These are phyloP conservation scores for Sciurus niger DNA, from an alignment of 2,113 vertebrate species.

Conservation along the genomic window DNA sequence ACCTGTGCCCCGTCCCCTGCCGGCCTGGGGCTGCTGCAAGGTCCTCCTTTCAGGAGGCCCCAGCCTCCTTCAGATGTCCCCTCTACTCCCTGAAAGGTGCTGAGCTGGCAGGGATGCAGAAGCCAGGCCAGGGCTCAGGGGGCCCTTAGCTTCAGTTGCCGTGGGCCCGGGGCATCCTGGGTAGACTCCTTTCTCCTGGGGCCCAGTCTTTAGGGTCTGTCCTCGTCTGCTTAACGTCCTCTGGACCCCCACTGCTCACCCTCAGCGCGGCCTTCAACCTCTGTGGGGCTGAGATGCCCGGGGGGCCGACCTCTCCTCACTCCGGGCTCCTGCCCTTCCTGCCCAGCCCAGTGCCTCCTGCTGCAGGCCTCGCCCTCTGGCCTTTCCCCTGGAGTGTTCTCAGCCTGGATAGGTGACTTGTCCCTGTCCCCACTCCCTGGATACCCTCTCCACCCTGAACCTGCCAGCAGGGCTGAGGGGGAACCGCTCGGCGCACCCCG, in stretches of 20 bases:
- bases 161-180: too few relatives aligned
- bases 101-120: neutral
- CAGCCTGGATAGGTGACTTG: neutral
- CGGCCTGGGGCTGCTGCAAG: too few relatives aligned
- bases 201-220: neutral
- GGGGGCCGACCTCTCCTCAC: neutral
- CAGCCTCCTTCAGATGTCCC: neutral
- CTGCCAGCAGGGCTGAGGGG: neutral
- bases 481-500: rapidly evolving
- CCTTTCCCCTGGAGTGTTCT: neutral
- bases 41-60: rapidly evolving
- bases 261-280: too few relatives aligned
- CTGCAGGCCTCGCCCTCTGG: neutral
- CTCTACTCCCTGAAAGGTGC: too few relatives aligned
- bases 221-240: neutral
- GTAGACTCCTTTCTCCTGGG: rapidly evolving
- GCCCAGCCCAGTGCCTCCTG: too few relatives aligned
- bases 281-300: too few relatives aligned
- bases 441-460: neutral
- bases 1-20: neutral
- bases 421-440: neutral
- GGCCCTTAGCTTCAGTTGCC: neutral
- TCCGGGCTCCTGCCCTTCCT: neutral
- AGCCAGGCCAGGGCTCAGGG: neutral
- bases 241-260: too few relatives aligned